Evolutionary conservation across 2,113 vertebrate genomes (phyloP).

Genomic region (Catagonus wagneri): DNA sequence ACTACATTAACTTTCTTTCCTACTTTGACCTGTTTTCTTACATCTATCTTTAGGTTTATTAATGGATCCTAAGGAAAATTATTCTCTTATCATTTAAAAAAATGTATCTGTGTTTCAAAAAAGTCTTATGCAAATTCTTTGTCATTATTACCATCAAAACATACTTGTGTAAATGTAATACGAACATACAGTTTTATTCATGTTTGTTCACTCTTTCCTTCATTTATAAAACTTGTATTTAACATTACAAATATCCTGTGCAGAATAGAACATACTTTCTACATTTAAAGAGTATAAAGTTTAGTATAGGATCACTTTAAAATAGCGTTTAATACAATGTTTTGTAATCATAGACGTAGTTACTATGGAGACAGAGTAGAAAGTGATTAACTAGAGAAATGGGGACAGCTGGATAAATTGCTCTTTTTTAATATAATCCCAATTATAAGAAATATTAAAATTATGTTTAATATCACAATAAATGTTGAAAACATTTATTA

Average conservation of each 20-base stretch:
- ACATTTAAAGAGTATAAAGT: constrained; percentile 17
- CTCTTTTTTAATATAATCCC: constrained; percentile 40
- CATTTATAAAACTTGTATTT: constrained; percentile 33
- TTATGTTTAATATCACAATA: constrained; percentile 48
- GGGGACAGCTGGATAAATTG: constrained; percentile 1
- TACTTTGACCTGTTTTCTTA: constrained; percentile 1
- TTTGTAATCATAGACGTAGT: constrained; percentile 43
- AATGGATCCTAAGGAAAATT: constrained; percentile 45
- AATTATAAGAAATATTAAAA: constrained; percentile 56
- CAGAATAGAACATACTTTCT: constrained; percentile 46
- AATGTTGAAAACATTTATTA: constrained; percentile 34
- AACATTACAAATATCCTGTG: constrained; percentile 50
- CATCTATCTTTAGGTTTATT: constrained; percentile 45
- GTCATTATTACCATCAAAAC: constrained; percentile 32
- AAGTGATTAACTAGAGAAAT: constrained; percentile 57
- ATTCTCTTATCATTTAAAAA: constrained; percentile 40
- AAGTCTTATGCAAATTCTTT: constrained; percentile 39
- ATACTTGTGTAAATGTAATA: constrained; percentile 30
- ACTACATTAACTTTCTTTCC: constrained; percentile 17
- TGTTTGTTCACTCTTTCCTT: constrained; percentile 46
- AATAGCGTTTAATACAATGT: constrained; percentile 11
- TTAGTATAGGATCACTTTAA: constrained; percentile 29
- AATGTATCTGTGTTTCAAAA: constrained; percentile 36
- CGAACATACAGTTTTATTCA: constrained; percentile 37
- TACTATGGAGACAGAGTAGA: not conserved